Conservation (phyloP, 2,797 vertebrate genomes). For the Moxostoma hubbsi region DNA sequence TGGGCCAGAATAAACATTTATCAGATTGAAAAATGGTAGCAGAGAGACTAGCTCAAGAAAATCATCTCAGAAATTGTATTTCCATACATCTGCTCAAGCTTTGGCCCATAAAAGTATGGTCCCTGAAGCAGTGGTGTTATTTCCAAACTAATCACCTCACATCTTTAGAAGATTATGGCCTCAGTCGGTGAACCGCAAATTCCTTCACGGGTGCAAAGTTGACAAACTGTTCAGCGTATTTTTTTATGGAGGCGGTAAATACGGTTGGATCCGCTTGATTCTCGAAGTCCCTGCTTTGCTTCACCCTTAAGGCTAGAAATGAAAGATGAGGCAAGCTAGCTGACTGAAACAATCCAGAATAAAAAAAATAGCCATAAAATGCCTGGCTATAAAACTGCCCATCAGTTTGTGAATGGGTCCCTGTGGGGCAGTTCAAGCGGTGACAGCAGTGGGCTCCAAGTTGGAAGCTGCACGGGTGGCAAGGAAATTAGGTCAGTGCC, state of each 20-base stretch:
- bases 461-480: conserved; percentile 50
- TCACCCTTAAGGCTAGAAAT: conserved; percentile 66
- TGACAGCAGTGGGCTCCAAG: conserved; percentile 53
- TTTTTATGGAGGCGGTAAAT: conserved; percentile 69
- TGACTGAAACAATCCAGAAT: conserved; percentile 59
- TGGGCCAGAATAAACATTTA: conserved; percentile 24
- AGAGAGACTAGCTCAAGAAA: conserved; percentile 40
- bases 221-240: conserved; percentile 74
- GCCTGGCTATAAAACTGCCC: conserved; percentile 66
- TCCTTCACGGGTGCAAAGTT: conserved; percentile 66
- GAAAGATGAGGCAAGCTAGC: conserved; percentile 71
- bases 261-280: conserved; percentile 58
- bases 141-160: conserved; percentile 48
- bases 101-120: conserved; percentile 31
- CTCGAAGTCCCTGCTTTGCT: conserved; percentile 56
- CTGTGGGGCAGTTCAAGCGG: conserved; percentile 52
- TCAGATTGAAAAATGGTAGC: conserved; percentile 43
- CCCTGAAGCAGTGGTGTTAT: conserved; percentile 42
- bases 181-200: conserved; percentile 56
- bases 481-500: conserved; percentile 72
- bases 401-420: conserved; percentile 58
- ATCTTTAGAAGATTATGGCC: conserved; percentile 64
- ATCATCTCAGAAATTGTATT: conserved; percentile 47
- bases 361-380: conserved; percentile 67
- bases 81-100: conserved; percentile 31